Conservation (phyloP, 1,140 invertebrate genomes). For the Drosophila lowei region DNA sequence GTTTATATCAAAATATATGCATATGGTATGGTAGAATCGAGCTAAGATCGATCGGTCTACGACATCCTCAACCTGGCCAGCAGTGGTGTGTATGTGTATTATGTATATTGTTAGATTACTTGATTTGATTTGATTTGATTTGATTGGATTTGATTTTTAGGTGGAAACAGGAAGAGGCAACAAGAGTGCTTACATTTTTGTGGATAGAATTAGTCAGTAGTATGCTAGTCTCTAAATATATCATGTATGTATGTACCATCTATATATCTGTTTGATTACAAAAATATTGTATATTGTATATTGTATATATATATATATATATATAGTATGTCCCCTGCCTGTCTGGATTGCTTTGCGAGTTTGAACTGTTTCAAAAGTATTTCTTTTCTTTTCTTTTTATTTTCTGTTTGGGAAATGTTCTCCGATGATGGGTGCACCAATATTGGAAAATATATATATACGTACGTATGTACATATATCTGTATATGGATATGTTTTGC, state of each 20-base stretch:
- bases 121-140: constrained; percentile 10
- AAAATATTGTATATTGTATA: constrained; percentile 27
- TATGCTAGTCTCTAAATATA: too few relatives aligned
- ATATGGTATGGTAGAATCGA: constrained; percentile 23
- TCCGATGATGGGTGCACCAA: constrained; percentile 14
- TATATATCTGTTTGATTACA: constrained; percentile 30
- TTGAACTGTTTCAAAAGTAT: constrained; percentile 19
- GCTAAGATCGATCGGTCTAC: constrained; percentile 27
- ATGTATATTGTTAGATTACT: constrained; percentile 3
- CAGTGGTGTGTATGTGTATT: constrained; percentile 31
- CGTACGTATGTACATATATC: constrained; percentile 11
- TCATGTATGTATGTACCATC: constrained; percentile 1
- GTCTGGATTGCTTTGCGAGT: constrained; percentile 9
- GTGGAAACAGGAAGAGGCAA: constrained; percentile 48
- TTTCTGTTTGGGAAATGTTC: constrained; percentile 10
- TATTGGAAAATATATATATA: constrained; percentile 18
- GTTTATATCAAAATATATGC: not conserved
- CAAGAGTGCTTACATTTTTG: constrained; percentile 3
- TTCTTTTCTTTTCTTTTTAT: constrained; percentile 4
- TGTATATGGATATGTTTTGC: constrained; percentile 44
- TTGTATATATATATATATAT: constrained; percentile 10
- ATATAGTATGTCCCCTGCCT: constrained; percentile 12
- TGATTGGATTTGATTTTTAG: constrained; percentile 7
- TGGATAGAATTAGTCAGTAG: not conserved
- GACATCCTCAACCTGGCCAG: constrained; percentile 44